These are phyloP conservation scores for Cryptotis parvus DNA, from an alignment of 2,113 vertebrate species.

Conservation along the genomic window DNA sequence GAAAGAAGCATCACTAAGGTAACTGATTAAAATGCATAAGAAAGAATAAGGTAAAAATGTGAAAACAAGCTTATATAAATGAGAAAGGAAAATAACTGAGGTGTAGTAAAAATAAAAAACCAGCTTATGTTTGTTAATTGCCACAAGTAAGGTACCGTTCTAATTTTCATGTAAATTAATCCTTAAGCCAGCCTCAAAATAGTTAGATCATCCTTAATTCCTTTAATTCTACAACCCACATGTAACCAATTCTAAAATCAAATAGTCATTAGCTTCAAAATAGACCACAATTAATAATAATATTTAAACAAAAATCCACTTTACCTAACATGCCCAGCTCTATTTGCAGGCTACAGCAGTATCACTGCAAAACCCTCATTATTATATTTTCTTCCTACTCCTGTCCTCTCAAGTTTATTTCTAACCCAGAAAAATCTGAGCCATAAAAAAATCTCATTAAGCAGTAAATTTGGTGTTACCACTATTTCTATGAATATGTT, in stretches of 20 bases:
- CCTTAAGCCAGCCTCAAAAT: background rate
- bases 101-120: background rate
- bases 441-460: slow-evolving; percentile 12
- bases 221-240: background rate
- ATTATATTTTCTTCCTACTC: background rate
- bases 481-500: background rate
- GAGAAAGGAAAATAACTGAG: background rate
- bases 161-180: background rate
- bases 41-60: slow-evolving; percentile 7
- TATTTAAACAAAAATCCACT: too few species aligned
- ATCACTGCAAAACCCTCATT: background rate
- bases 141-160: background rate
- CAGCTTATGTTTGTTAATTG: background rate
- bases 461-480: background rate
- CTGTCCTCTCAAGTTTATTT: background rate
- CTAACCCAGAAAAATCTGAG: background rate
- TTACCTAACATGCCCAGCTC: background rate
- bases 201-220: background rate
- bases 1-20: background rate
- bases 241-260: background rate
- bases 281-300: background rate
- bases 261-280: background rate
- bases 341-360: background rate
- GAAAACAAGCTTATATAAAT: background rate
- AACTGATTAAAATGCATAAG: slow-evolving; percentile 24